Evolutionary conservation across 1,140 invertebrate genomes (phyloP).

Genomic region (Drosophila bipectinata): DNA sequence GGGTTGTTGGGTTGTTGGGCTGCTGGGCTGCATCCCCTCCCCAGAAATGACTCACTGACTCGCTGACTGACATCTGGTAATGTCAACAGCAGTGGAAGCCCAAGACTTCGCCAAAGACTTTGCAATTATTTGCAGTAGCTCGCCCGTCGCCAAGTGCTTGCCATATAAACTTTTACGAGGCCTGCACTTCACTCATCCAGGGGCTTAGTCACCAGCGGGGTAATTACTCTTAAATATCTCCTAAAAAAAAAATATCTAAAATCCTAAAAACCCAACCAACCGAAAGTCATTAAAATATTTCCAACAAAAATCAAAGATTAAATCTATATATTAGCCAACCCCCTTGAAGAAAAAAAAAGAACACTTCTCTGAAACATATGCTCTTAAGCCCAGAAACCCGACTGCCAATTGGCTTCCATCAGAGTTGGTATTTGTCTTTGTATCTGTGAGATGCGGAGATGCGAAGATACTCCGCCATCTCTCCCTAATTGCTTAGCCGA

Average conservation of each 20-base stretch:
- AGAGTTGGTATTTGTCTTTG: constrained; percentile 41
- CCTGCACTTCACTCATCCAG: constrained; percentile 32
- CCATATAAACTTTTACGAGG: constrained; percentile 65
- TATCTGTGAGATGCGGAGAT: constrained; percentile 1
- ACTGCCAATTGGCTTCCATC: constrained; percentile 47
- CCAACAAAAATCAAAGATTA: not conserved
- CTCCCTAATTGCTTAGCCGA: constrained; percentile 31
- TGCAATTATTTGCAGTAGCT: constrained; percentile 72
- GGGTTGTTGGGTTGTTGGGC: too few relatives aligned
- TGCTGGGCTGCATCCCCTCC: not conserved
- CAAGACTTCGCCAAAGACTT: constrained; percentile 55
- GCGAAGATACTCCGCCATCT: not conserved
- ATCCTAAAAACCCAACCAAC: not conserved
- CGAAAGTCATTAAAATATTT: too few relatives aligned
- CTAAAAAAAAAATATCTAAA: not conserved
- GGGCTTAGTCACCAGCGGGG: not conserved
- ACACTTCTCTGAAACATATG: not conserved
- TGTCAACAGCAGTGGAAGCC: constrained; percentile 57
- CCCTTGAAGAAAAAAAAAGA: not conserved
- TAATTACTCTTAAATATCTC: not conserved
- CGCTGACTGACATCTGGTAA: constrained; percentile 45
- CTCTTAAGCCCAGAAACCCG: constrained; percentile 23
- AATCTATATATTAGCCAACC: not conserved
- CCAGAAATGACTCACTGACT: constrained; percentile 27
- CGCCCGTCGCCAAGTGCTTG: constrained; percentile 55